phyloP scores from a whole-genome alignment of 2,113 vertebrate species.

The Delphinapterus leucas region DNA sequence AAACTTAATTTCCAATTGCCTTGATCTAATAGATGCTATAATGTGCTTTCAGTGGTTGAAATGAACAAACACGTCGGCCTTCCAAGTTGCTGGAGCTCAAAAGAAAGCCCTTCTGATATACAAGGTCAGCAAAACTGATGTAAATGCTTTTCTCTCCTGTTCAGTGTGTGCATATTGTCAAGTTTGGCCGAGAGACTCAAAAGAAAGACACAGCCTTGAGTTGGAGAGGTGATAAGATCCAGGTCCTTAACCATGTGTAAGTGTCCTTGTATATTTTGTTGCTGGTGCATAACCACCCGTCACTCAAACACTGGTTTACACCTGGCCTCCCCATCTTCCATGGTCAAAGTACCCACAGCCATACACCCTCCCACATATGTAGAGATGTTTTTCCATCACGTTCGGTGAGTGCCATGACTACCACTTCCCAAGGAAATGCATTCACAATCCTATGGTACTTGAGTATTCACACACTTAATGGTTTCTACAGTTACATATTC shows the following conservation, averaged over 20 bases:
- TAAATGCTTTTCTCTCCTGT: neutral
- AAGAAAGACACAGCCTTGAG: too few relatives aligned
- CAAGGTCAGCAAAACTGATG: neutral
- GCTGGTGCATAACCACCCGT: fast-evolving
- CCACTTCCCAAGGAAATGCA: slow-evolving; percentile 46
- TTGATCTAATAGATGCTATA: neutral
- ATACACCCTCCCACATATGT: fast-evolving
- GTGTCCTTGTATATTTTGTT: fast-evolving
- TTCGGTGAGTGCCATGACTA: neutral
- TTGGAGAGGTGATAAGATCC: neutral
- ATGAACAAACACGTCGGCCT: neutral
- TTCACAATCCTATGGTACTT: neutral
- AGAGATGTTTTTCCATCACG: fast-evolving
- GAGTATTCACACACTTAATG: slow-evolving; percentile 26
- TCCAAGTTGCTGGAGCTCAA: neutral
- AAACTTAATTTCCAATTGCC: neutral
- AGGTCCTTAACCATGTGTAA: fast-evolving
- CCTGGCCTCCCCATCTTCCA: fast-evolving
- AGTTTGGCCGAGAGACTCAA: neutral
- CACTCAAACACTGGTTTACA: fast-evolving
- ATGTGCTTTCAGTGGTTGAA: neutral
- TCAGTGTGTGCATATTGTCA: fast-evolving
- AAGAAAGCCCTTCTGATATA: neutral
- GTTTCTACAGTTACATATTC: slow-evolving; percentile 61
- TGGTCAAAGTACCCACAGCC: fast-evolving